Evolutionary conservation across 2,113 vertebrate species (phyloP).

Genomic region (Galemys pyrenaicus): DNA sequence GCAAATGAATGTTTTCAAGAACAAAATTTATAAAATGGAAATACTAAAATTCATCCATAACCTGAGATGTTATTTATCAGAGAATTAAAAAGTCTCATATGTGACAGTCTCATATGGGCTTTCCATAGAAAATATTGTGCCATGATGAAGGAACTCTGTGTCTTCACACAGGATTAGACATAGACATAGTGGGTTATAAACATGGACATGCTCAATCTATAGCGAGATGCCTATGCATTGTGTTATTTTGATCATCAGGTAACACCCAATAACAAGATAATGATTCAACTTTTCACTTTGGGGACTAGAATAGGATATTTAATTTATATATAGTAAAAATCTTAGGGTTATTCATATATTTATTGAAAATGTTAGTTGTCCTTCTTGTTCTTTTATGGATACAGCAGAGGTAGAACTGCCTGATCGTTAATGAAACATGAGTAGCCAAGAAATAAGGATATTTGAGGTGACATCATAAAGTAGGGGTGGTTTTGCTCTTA

Average conservation of each 20-base stretch:
- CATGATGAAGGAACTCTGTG: constrained; percentile 52
- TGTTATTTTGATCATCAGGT: constrained; percentile 7
- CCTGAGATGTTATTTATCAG: constrained; percentile 74
- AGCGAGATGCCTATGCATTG: constrained; percentile 20
- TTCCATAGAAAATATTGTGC: constrained; percentile 71
- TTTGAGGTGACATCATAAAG: background rate
- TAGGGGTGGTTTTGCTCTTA: background rate
- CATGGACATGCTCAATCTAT: background rate
- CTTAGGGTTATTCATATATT: background rate
- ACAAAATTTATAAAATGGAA: constrained; percentile 54
- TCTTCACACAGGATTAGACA: constrained; percentile 58
- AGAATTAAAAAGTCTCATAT: constrained; percentile 74
- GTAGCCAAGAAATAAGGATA: background rate
- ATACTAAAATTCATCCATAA: constrained; percentile 57
- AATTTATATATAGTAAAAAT: background rate
- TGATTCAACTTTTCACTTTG: background rate
- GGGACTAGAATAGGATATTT: background rate
- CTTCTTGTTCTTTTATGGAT: background rate
- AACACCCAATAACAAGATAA: background rate
- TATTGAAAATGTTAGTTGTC: background rate
- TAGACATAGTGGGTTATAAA: constrained; percentile 40
- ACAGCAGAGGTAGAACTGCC: background rate
- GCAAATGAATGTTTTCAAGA: constrained; percentile 59
- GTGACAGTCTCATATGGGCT: background rate
- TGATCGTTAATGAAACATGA: background rate